These are phyloP conservation scores for Dendrocincla fuliginosa DNA, from an alignment of 2,797 vertebrate genomes.

Conservation along the genomic window DNA sequence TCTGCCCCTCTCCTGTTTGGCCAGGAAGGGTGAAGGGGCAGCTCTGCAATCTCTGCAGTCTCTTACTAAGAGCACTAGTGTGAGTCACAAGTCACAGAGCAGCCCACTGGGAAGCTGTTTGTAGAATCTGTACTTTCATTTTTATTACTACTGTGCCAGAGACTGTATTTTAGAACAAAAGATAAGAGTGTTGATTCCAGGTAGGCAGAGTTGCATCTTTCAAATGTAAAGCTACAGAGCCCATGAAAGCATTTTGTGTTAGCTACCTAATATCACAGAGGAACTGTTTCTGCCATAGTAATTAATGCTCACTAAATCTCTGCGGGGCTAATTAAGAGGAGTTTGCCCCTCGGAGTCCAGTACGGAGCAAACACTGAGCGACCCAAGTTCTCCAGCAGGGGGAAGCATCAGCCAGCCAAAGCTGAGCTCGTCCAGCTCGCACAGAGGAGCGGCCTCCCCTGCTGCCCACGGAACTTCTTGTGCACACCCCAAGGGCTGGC, in stretches of 20 bases:
- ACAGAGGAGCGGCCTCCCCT: background rate
- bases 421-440: background rate
- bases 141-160: background rate
- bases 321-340: background rate
- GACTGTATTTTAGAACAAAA: background rate
- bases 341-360: background rate
- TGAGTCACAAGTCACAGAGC: background rate
- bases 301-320: background rate
- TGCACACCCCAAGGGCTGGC: background rate
- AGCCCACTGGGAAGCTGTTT: background rate
- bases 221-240: background rate
- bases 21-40: no score
- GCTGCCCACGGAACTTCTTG: background rate
- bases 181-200: background rate
- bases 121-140: background rate
- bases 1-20: background rate
- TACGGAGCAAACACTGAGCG: background rate
- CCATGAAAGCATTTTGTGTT: background rate
- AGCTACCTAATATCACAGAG: background rate
- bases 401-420: constrained; percentile 38
- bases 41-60: background rate
- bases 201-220: background rate
- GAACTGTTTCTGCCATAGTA: background rate
- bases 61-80: background rate
- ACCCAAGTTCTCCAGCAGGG: constrained; percentile 32